Evolutionary conservation across 2,888 invertebrate species (phyloP).

Genomic region (Xylocampa areola): DNA sequence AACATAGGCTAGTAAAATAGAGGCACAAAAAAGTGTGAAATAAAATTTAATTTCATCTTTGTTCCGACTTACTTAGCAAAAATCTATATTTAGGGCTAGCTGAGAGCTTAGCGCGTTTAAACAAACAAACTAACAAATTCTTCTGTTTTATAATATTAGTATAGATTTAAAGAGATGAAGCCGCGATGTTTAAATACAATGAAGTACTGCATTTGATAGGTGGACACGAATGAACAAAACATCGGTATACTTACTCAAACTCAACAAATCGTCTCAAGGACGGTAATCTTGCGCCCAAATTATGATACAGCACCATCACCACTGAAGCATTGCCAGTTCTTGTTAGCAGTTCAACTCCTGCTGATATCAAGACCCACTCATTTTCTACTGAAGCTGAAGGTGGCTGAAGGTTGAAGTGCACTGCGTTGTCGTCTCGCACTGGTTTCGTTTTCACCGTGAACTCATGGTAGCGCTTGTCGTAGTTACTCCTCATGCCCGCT

Average conservation of each 20-base stretch:
- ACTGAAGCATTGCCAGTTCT: constrained; percentile 75
- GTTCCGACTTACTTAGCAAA: no score
- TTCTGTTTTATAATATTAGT: no score
- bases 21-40: no score
- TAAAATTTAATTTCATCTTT: no score
- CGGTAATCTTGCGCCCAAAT: constrained; percentile 91
- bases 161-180: no score
- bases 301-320: constrained; percentile 91
- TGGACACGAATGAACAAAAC: constrained; percentile 19
- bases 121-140: no score
- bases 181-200: no score
- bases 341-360: constrained; percentile 77
- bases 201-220: no score
- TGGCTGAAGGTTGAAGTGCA: constrained; percentile 77
- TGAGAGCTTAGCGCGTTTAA: no score
- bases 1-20: no score
- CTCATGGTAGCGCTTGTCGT: constrained; percentile 73
- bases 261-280: constrained; percentile 89
- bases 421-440: constrained; percentile 73
- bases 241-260: constrained; percentile 88
- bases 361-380: constrained; percentile 81
- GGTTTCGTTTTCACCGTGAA: constrained; percentile 76
- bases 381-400: constrained; percentile 56
- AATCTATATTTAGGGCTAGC: no score
- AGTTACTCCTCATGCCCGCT: constrained; percentile 75